These are phyloP conservation scores for Sebastes hopkinsi DNA, from an alignment of 2,797 vertebrate species.

Conservation along the genomic window DNA sequence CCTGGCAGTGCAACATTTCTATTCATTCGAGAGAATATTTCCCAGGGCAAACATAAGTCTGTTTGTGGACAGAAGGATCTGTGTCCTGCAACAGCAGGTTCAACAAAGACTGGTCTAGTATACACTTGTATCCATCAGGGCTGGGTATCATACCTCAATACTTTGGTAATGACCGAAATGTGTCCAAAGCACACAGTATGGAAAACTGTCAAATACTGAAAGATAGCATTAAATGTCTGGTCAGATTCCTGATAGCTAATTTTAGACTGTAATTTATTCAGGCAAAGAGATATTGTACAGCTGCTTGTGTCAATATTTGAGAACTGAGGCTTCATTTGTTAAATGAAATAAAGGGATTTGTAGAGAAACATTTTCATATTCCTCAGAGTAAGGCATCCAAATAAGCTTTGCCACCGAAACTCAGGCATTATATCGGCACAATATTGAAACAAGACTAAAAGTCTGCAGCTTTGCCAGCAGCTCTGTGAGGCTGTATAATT, in stretches of 20 bases:
- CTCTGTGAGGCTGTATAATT: background rate
- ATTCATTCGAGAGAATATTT: slow-evolving; percentile 64
- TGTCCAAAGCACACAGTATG: background rate
- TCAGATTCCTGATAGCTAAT: background rate
- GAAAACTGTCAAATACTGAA: background rate
- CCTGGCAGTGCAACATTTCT: slow-evolving; percentile 56
- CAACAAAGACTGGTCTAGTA: slow-evolving; percentile 17
- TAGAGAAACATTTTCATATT: background rate
- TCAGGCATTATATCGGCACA: background rate
- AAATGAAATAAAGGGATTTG: background rate
- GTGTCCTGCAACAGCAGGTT: slow-evolving; percentile 19
- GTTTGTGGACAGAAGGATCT: slow-evolving; percentile 58
- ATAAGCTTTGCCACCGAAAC: background rate
- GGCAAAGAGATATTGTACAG: background rate
- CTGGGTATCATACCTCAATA: background rate
- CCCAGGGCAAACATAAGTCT: slow-evolving; percentile 49
- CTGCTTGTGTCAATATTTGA: background rate
- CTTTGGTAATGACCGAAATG: background rate
- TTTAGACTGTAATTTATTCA: background rate
- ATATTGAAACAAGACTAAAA: background rate
- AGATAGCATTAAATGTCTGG: background rate
- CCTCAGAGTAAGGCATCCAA: background rate
- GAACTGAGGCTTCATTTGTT: background rate
- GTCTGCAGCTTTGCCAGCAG: background rate
- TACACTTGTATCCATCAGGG: slow-evolving; percentile 9